Evolutionary conservation across 92 coral and sea anemone species (phyloP).

Genomic region (Heliopora coerulea): DNA sequence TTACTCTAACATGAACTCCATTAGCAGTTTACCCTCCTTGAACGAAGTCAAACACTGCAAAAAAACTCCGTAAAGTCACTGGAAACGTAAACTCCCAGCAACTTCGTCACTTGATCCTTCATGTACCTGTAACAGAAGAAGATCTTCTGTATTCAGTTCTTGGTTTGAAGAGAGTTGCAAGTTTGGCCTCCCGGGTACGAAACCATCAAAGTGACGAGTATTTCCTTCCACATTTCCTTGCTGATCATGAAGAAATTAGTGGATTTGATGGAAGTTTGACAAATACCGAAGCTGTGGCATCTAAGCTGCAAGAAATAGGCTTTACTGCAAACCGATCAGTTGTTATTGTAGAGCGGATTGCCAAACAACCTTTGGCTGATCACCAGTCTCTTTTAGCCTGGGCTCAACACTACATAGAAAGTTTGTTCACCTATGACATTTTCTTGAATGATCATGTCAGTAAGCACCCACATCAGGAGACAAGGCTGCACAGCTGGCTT

Average conservation of each 20-base stretch:
- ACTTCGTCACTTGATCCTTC: constrained; percentile 63
- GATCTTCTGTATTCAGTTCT: constrained; percentile 23
- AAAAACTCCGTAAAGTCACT: constrained; percentile 6
- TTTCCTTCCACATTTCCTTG: constrained; percentile 15
- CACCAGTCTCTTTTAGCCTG: constrained; percentile 23
- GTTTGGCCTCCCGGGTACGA: constrained; percentile 5
- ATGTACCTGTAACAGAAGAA: constrained; percentile 37
- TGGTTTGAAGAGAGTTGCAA: constrained; percentile 6
- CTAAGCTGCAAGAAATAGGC: constrained; percentile 24
- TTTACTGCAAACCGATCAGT: constrained; percentile 27
- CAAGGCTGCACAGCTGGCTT: constrained; percentile 34
- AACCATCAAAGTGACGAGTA: constrained; percentile 31
- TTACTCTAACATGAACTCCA: not conserved
- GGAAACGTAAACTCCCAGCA: constrained; percentile 42
- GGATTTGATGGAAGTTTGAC: not conserved
- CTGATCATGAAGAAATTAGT: not conserved
- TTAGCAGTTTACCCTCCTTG: not conserved
- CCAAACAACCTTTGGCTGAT: constrained; percentile 11
- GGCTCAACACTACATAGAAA: constrained; percentile 27
- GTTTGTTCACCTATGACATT: constrained; percentile 30
- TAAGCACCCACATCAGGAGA: constrained; percentile 41
- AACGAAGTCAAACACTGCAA: constrained; percentile 15
- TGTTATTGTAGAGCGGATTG: constrained; percentile 27
- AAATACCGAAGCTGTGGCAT: not conserved
- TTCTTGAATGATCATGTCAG: constrained; percentile 19